Conservation (phyloP, 2,888 invertebrate species). For the Luperina nickerlii region DNA sequence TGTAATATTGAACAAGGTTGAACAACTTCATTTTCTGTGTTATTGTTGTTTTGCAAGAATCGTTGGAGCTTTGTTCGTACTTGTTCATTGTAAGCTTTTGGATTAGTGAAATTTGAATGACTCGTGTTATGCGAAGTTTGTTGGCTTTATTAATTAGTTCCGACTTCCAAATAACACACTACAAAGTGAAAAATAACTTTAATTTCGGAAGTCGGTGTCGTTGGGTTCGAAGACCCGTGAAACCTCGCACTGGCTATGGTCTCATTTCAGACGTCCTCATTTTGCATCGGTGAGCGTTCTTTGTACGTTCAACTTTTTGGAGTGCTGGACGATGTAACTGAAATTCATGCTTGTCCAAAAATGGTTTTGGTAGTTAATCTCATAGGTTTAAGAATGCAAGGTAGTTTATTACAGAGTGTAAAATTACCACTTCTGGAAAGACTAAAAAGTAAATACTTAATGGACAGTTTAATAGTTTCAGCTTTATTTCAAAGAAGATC, state of each 20-base stretch:
- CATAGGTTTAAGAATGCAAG: not conserved
- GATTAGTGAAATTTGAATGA: not conserved
- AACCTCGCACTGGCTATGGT: not conserved
- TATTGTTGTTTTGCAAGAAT: slow-evolving; percentile 7
- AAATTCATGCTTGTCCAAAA: too few relatives aligned
- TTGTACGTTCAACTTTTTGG: not conserved
- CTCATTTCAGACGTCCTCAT: not conserved
- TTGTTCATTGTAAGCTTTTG: slow-evolving; percentile 5
- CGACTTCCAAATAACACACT: too few relatives aligned
- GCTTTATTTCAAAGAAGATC: not conserved
- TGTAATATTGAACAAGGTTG: slow-evolving; percentile 12
- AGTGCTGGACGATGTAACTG: not conserved
- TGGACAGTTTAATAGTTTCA: not conserved
- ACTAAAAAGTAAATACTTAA: too few relatives aligned
- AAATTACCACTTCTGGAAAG: not conserved
- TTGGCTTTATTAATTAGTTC: not conserved
- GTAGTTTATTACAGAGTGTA: not conserved
- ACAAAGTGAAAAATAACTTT: too few relatives aligned
- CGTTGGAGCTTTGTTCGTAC: not conserved
- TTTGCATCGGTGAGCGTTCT: not conserved
- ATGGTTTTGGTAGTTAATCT: not conserved
- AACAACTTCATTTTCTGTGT: not conserved
- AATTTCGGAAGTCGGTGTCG: too few relatives aligned
- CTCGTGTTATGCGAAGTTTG: not conserved
- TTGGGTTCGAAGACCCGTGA: not conserved